These are phyloP conservation scores for Latrodectus geometricus DNA, from an alignment of 1,140 invertebrate species.

Conservation along the genomic window DNA sequence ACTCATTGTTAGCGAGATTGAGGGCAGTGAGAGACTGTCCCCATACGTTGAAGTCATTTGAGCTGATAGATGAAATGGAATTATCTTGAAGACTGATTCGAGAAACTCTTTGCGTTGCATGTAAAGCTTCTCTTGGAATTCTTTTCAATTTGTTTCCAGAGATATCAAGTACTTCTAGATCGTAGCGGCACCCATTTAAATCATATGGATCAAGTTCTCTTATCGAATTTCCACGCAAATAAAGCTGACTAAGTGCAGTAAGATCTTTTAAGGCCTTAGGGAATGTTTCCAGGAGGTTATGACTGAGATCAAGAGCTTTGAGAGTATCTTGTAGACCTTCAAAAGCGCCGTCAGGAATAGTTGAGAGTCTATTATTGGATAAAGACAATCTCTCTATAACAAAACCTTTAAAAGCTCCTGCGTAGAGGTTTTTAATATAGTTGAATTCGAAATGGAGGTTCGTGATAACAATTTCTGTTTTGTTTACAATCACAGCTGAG, in stretches of 20 bases:
- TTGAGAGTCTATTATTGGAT: slow-evolving; percentile 80
- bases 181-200: slow-evolving; percentile 81
- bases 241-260: slow-evolving; percentile 80
- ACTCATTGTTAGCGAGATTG: slow-evolving; percentile 84
- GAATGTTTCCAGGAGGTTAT: slow-evolving; percentile 65
- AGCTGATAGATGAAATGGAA: slow-evolving; percentile 79
- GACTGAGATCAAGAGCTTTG: slow-evolving; percentile 65
- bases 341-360: slow-evolving; percentile 79
- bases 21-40: slow-evolving; percentile 84
- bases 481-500: slow-evolving; percentile 75
- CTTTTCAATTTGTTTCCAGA: slow-evolving; percentile 82
- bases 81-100: slow-evolving; percentile 91
- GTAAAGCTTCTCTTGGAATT: slow-evolving; percentile 78
- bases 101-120: slow-evolving; percentile 77
- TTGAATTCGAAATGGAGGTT: slow-evolving; percentile 86
- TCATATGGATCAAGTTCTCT: slow-evolving; percentile 80
- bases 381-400: slow-evolving; percentile 81
- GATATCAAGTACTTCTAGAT: slow-evolving; percentile 80
- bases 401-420: slow-evolving; percentile 77
- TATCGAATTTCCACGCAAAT: slow-evolving; percentile 84
- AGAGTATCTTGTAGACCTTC: slow-evolving; percentile 69
- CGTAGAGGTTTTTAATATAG: slow-evolving; percentile 76
- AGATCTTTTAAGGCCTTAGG: slow-evolving; percentile 75
- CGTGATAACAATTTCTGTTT: slow-evolving; percentile 76
- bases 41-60: slow-evolving; percentile 83